A percentile compares a stretch with the other conserved stretches of the same genome.
Conservation (phyloP, 2,113 vertebrate species). For the Gasterosteus aculeatus region DNA sequence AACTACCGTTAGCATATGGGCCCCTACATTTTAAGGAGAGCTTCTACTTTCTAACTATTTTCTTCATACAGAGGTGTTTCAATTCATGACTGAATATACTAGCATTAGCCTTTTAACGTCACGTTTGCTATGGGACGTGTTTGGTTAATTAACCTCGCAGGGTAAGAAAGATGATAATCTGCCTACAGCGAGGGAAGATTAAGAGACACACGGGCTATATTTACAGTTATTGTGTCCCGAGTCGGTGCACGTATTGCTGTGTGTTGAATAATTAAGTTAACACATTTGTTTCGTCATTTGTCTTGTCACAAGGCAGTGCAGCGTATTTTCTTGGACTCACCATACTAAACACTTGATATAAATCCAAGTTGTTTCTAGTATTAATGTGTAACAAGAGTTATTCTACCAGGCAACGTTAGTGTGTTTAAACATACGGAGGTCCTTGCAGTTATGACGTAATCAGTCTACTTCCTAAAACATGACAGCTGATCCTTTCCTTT, state of each 20-base stretch:
- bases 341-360: neutral
- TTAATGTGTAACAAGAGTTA: neutral
- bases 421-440: neutral
- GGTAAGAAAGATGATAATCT: conserved; percentile 23
- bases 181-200: conserved; percentile 17
- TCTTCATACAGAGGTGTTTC: neutral
- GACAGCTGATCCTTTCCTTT: neutral
- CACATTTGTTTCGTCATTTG: neutral
- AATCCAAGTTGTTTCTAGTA: neutral
- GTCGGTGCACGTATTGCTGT: neutral
- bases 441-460: neutral
- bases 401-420: neutral
- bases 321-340: neutral
- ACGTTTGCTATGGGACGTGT: neutral
- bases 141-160: neutral
- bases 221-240: neutral
- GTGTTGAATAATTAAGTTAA: neutral
- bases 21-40: conserved; percentile 60
- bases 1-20: conserved; percentile 61
- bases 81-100: rapidly evolving
- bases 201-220: conserved; percentile 7
- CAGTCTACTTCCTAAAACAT: conserved; percentile 21
- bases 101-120: neutral
- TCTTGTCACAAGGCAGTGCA: neutral
- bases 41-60: neutral